Evolutionary conservation across 2,797 vertebrate genomes (phyloP).

Genomic region (Carcharodon carcharias): DNA sequence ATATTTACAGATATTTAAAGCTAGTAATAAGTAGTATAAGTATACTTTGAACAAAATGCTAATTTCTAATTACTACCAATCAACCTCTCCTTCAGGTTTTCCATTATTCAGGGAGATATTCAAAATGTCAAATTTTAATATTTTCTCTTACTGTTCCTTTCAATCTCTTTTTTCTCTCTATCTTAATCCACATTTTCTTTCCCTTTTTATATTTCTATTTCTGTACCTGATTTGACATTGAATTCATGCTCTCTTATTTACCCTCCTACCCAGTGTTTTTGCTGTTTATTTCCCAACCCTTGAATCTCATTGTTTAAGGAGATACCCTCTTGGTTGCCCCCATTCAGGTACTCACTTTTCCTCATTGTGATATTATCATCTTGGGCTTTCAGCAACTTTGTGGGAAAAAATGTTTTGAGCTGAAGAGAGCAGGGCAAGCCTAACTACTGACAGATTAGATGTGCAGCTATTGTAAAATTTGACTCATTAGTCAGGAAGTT

Average conservation of each 20-base stretch:
- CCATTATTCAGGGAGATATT: neutral
- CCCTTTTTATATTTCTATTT: neutral
- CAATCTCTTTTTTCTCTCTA: neutral
- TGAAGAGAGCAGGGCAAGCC: neutral
- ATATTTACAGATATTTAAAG: slow-evolving; percentile 5
- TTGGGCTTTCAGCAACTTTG: neutral
- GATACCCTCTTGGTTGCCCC: neutral
- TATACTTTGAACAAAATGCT: neutral
- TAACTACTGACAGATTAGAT: neutral
- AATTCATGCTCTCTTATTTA: neutral
- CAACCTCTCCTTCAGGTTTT: neutral
- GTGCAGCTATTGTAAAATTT: neutral
- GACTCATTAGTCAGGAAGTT: neutral
- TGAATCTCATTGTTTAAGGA: neutral
- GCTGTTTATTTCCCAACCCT: neutral
- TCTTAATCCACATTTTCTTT: neutral
- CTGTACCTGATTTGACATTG: neutral
- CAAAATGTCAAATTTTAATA: neutral
- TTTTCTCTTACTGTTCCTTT: neutral
- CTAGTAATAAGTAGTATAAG: neutral
- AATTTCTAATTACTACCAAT: neutral
- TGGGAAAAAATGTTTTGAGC: neutral
- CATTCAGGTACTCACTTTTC: neutral
- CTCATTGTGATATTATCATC: neutral
- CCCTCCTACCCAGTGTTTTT: neutral